Evolutionary conservation across 2,797 vertebrate genomes (phyloP), one percentile per base, ranked within the genome.

Genomic region (Echeneis naucrates): DNA sequence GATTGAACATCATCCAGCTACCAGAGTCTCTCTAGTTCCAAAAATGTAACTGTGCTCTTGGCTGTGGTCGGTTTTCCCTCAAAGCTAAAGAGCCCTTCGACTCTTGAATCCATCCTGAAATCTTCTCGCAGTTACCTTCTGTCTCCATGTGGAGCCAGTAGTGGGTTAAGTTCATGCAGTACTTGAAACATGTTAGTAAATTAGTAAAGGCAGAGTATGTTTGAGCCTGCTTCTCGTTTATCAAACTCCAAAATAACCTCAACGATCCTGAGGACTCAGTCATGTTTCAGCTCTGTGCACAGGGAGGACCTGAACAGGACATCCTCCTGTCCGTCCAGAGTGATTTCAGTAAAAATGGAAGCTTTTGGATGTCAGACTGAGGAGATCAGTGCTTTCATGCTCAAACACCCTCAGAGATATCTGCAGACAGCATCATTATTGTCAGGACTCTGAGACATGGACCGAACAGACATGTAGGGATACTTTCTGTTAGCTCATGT

Each of bases 361-460:
- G 38, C 38, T 61, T 66, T 40, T 48, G 33, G 19, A 27, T 55
- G 40, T 10, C 11, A 32, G 45, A 42, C 30, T 19, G 44, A 44
- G 6, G 11, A 65, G 54, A 72, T 65, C 44, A 75, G 66, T 45
- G 47, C 48, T 58, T 74, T 66, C n/a, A 42, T 65, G 64, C 57
- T n/a, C n/a, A n/a, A n/a, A n/a, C n/a, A n/a, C n/a, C 59, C 76
- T 73, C 57, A 3, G 61, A 58, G 54, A n/a, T n/a, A n/a, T n/a
- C 70, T 52, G 65, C 63, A 19, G 12, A 52, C 19, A 35, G 7
- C 8, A 60, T 57, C 7, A 53, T 47, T 44, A 53, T 68, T 72
- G 44, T 19, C 56, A 14, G 27, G 0, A 58, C 48, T 24, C 33
- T 0, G 19, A 50, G 21, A 44, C 32, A 33, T 23, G 12, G 1